Evolutionary conservation across 1,140 invertebrate species (phyloP).

Genomic region (Stenopsyche tienmushanensis): DNA sequence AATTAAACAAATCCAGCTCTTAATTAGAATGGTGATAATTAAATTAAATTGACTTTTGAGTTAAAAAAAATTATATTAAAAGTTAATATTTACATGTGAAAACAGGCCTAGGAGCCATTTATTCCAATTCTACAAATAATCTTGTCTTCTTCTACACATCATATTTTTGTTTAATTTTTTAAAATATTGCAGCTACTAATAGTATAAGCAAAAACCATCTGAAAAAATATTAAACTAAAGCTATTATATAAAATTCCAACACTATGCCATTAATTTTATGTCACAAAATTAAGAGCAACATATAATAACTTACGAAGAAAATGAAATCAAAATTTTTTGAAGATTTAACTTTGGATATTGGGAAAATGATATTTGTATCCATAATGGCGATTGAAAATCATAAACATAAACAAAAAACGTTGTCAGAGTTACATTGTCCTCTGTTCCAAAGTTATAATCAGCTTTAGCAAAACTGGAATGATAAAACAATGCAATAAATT

Average conservation of each 20-base stretch:
- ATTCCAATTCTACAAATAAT: conserved; percentile 95
- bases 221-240: too few relatives aligned
- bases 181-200: conserved; percentile 89
- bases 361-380: conserved; percentile 96
- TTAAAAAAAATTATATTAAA: too few relatives aligned
- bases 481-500: conserved; percentile 18
- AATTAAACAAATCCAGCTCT: too few relatives aligned
- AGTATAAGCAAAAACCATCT: conserved; percentile 91
- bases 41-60: too few relatives aligned
- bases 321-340: conserved; percentile 97
- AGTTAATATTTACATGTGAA: conserved; percentile 65
- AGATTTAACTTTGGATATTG: conserved; percentile 96
- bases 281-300: too few relatives aligned
- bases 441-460: conserved; percentile 86
- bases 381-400: conserved; percentile 90
- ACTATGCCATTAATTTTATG: too few relatives aligned
- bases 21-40: too few relatives aligned
- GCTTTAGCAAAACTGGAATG: conserved; percentile 84
- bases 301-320: conserved; percentile 91
- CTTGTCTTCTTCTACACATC: conserved; percentile 92
- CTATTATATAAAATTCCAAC: too few relatives aligned
- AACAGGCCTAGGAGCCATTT: conserved; percentile 97
- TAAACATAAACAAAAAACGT: conserved; percentile 98
- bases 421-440: conserved; percentile 83
- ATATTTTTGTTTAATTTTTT: conserved; percentile 98